Evolutionary conservation across 1,140 invertebrate genomes (phyloP), one percentile per base, ranked within the genome.

Genomic region (Leptestheria dahalacensis): DNA sequence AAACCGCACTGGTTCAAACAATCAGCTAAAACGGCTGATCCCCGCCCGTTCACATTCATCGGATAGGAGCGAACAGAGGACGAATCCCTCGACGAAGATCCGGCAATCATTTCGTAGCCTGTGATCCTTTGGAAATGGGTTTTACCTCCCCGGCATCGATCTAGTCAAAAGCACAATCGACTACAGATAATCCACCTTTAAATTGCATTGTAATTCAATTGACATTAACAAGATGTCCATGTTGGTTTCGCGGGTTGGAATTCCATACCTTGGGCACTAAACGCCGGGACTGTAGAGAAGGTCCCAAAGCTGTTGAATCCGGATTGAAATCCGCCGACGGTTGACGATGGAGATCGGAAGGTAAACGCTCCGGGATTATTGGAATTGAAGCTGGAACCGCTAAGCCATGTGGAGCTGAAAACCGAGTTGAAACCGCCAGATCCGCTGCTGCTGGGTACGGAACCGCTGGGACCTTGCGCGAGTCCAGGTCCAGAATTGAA

Each of bases 401-500:
- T 41, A 15, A 15, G 15, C 33, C 33, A 41, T 15, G 33, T 9
- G 6, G 33, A 15, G 15, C 6, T 41, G 33, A 41, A 41, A 15
- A 41, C 6, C 33, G 33, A 41, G 33, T 41, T 41, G 33, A 41
- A 41, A 9, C 33, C 33, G 33, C 33, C 33, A 41, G 15, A 41
- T 41, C 33, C 33, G 33, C 33, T 41, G 6, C 33, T 15, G 15
- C n/a, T n/a, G n/a, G n/a, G n/a, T n/a, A 41, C 6, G 33, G 33
- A 41, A 41, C 6, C 6, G 15, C 33, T 15, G 33, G 33, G 15
- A 41, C 15, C 15, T 41, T 41, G 33, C 33, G 33, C 6, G 15
- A 41, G 6, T 41, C 33, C 61, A 60, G 57, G 59, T 18, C 57
- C 48, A n/a, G 59, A 18, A 47, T 46, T 62, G 59, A 23, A 28